Evolutionary conservation across 2,113 vertebrate species (phyloP).

Genomic region (Stigmatopora argus): DNA sequence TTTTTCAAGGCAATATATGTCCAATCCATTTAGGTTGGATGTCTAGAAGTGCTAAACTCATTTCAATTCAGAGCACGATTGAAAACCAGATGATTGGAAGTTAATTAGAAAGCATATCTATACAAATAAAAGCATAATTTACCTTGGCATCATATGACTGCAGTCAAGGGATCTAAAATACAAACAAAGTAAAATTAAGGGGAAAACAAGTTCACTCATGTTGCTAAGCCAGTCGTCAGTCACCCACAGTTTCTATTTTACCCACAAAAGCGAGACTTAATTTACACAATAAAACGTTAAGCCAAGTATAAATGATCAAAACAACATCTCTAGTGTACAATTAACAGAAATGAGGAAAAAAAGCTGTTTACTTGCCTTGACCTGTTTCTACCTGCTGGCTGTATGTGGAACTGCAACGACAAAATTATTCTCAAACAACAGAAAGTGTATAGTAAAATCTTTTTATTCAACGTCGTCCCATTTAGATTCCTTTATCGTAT

Average conservation of each 20-base stretch:
- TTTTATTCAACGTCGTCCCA: conserved; percentile 66
- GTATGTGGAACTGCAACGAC: conserved; percentile 29
- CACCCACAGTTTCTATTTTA: background rate
- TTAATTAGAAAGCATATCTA: too few relatives aligned
- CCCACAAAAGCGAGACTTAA: background rate
- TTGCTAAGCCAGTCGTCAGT: background rate
- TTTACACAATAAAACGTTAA: background rate
- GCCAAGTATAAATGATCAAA: background rate
- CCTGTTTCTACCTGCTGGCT: conserved; percentile 53
- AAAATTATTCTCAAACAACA: conserved; percentile 16
- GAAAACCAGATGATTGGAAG: too few relatives aligned
- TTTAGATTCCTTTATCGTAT: conserved; percentile 50
- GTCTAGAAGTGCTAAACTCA: too few relatives aligned
- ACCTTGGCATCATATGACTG: too few relatives aligned
- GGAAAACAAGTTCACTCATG: background rate
- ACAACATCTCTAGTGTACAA: background rate
- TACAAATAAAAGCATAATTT: too few relatives aligned
- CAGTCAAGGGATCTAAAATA: too few relatives aligned
- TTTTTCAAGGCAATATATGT: too few relatives aligned
- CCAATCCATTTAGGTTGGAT: too few relatives aligned
- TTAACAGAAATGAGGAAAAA: conserved; percentile 5
- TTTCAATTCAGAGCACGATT: too few relatives aligned
- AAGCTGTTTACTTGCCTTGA: background rate
- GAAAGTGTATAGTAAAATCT: conserved; percentile 46
- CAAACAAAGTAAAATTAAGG: background rate